Percentiles rank a stretch among this genome's conserved stretches.
These are phyloP conservation scores for Osmerus eperlanus DNA, from an alignment of 2,113 vertebrate genomes.

Conservation along the genomic window DNA sequence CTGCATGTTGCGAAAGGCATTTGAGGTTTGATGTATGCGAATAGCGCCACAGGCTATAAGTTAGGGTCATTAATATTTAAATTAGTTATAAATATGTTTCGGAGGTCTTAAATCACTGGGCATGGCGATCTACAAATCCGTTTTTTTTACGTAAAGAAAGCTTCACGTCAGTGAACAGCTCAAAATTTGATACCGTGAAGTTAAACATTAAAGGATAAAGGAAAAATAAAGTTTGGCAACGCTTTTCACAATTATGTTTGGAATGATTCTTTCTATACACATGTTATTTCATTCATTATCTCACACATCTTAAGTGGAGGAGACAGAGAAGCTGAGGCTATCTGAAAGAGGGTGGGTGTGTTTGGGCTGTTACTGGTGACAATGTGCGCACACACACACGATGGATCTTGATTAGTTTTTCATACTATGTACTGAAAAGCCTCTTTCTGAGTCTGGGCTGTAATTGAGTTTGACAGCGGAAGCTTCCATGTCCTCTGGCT, in stretches of 20 bases:
- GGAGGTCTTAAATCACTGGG: constrained; percentile 78
- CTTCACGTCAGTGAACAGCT: constrained; percentile 7
- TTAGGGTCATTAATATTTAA: constrained; percentile 81
- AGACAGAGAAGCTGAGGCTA: too few relatives aligned
- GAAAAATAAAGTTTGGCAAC: too few relatives aligned
- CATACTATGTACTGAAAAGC: constrained; percentile 66
- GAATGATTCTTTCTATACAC: too few relatives aligned
- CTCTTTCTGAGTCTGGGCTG: constrained; percentile 62
- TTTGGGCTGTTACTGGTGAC: too few relatives aligned
- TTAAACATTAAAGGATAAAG: too few relatives aligned
- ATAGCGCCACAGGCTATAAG: constrained; percentile 65
- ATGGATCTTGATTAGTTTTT: constrained; percentile 74
- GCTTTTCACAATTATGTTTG: too few relatives aligned
- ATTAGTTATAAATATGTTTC: constrained; percentile 75
- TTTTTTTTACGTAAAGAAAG: constrained; percentile 70
- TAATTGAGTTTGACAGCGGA: constrained; percentile 79
- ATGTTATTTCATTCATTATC: too few relatives aligned
- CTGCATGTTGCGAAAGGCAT: constrained; percentile 72
- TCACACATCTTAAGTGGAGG: too few relatives aligned
- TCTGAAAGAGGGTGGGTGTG: too few relatives aligned
- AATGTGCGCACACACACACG: constrained; percentile 9
- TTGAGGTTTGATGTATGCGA: constrained; percentile 74
- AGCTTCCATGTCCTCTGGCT: constrained; percentile 76
- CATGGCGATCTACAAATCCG: constrained; percentile 76
- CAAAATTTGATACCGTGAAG: too few relatives aligned